These are phyloP conservation scores for Marisa cornuarietis DNA, from an alignment of 1,140 invertebrate species.

Conservation along the genomic window DNA sequence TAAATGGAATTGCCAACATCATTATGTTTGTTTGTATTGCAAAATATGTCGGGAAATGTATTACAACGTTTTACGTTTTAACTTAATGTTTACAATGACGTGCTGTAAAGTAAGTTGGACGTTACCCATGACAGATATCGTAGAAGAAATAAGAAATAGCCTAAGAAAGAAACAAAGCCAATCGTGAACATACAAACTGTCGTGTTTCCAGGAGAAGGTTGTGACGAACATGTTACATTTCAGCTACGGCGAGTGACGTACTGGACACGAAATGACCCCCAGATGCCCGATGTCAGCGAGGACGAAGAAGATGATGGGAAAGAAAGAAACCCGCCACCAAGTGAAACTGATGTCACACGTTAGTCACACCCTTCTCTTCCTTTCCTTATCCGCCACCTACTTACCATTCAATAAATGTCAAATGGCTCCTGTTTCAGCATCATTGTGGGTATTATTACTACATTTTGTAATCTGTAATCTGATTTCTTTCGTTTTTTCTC, in stretches of 20 bases:
- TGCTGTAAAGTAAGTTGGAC: too few relatives aligned
- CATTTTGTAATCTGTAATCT: too few relatives aligned
- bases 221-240: background rate
- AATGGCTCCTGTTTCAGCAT: background rate
- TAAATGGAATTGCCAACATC: background rate
- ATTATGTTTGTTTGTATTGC: too few relatives aligned
- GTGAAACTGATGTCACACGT: background rate
- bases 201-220: too few relatives aligned
- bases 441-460: too few relatives aligned
- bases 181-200: too few relatives aligned
- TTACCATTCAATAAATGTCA: background rate
- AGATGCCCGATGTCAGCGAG: slow-evolving; percentile 35
- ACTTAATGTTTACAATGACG: background rate
- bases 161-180: too few relatives aligned
- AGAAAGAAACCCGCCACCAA: background rate
- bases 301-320: slow-evolving; percentile 29
- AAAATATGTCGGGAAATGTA: background rate
- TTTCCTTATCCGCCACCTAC: too few relatives aligned
- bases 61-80: background rate
- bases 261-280: slow-evolving; percentile 47
- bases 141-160: too few relatives aligned
- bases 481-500: too few relatives aligned
- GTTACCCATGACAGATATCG: too few relatives aligned
- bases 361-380: too few relatives aligned
- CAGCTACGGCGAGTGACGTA: slow-evolving; percentile 50